These are phyloP conservation scores for Cyphomyrmex costatus DNA, from an alignment of 1,140 invertebrate species.

Conservation along the genomic window DNA sequence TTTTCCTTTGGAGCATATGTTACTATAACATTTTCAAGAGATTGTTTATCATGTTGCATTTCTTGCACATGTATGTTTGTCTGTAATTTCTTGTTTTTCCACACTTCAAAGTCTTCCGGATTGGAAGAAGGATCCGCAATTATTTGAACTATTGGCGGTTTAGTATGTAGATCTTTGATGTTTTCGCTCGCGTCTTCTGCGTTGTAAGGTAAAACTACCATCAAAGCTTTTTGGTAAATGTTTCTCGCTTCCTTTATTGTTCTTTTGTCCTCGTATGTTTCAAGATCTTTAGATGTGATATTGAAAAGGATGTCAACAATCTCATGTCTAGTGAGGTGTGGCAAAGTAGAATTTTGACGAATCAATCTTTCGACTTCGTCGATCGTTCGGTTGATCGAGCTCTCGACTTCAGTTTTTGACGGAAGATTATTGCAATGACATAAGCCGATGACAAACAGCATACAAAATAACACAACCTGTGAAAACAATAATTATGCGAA, in stretches of 20 bases:
- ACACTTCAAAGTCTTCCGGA: slow-evolving; percentile 35
- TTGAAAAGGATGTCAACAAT: slow-evolving; percentile 89
- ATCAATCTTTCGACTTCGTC: slow-evolving; percentile 88
- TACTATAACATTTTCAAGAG: slow-evolving; percentile 50
- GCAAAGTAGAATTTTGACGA: slow-evolving; percentile 86
- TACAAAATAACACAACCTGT: slow-evolving; percentile 76
- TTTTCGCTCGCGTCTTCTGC: slow-evolving; percentile 83
- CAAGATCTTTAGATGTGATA: slow-evolving; percentile 87
- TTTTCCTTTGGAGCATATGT: neutral
- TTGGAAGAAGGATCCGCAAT: slow-evolving; percentile 77
- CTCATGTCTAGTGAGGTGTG: slow-evolving; percentile 87
- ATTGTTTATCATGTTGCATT: neutral
- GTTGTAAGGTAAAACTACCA: slow-evolving; percentile 88
- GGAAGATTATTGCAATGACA: slow-evolving; percentile 76
- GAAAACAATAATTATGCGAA: slow-evolving; percentile 39
- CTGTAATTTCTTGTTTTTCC: slow-evolving; percentile 12
- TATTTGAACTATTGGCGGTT: slow-evolving; percentile 86
- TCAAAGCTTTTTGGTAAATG: slow-evolving; percentile 87
- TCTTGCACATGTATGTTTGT: slow-evolving; percentile 37
- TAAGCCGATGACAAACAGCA: slow-evolving; percentile 79
- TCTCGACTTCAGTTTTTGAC: slow-evolving; percentile 80
- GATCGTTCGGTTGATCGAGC: slow-evolving; percentile 88
- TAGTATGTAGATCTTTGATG: slow-evolving; percentile 87
- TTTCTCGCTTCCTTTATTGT: slow-evolving; percentile 83
- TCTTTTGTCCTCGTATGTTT: slow-evolving; percentile 82